A percentile compares a stretch with the other conserved stretches of the same genome.
Evolutionary conservation across 2,888 invertebrate species (phyloP).

Genomic region (Polydesmus complanatus): DNA sequence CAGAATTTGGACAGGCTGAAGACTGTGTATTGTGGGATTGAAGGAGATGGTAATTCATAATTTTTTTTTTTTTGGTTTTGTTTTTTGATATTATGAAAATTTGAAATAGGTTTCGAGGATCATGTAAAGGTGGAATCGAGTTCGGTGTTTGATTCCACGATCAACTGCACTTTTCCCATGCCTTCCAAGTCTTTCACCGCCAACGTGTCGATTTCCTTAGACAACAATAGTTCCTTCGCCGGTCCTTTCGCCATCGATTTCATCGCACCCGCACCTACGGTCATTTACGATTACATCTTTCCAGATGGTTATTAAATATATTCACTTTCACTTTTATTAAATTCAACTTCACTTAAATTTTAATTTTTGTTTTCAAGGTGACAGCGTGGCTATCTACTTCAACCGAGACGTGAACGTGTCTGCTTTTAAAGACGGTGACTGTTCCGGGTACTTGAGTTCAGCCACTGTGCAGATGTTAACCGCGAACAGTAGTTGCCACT

Average conservation of each 20-base stretch:
- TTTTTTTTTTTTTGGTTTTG: no score
- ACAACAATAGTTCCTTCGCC: background rate
- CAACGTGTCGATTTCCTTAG: slow-evolving; percentile 3
- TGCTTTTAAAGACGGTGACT: slow-evolving; percentile 18
- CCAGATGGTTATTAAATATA: slow-evolving; percentile 6
- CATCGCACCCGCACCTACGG: background rate
- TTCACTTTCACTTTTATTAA: background rate
- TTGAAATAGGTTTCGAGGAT: background rate
- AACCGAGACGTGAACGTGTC: slow-evolving; percentile 20
- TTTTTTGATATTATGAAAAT: no score
- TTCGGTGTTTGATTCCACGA: background rate
- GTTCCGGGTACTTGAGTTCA: slow-evolving; percentile 19
- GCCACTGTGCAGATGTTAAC: slow-evolving; percentile 20
- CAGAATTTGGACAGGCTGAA: background rate
- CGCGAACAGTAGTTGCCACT: slow-evolving; percentile 21
- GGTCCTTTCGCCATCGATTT: slow-evolving; percentile 6
- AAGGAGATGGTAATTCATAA: no score
- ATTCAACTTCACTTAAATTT: background rate
- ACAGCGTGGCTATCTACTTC: slow-evolving; percentile 19
- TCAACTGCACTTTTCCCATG: slow-evolving; percentile 6
- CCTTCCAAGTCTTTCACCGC: slow-evolving; percentile 3
- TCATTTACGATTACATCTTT: background rate
- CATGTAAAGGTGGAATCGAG: background rate
- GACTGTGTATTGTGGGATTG: background rate
- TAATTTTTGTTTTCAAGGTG: background rate